Evolutionary conservation across 2,113 vertebrate species (phyloP).

Genomic region (Piliocolobus tephrosceles): DNA sequence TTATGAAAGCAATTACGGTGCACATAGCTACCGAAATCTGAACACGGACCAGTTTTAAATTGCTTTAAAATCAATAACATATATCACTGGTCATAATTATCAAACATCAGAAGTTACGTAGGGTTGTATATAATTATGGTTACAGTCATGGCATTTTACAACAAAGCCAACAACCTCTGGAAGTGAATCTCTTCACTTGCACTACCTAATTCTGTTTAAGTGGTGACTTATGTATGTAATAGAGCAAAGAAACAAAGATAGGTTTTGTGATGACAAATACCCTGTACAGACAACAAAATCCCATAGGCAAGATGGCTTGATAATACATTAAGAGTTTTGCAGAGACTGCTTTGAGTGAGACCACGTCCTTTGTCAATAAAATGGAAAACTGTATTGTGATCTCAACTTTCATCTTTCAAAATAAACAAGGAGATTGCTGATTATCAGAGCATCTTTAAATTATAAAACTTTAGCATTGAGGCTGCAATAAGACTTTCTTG

Average conservation of each 20-base stretch:
- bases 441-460: background rate
- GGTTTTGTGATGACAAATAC: background rate
- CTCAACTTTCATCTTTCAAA: background rate
- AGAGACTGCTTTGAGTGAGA: background rate
- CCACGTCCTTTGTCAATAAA: background rate
- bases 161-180: background rate
- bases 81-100: conserved; percentile 44
- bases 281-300: background rate
- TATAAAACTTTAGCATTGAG: background rate
- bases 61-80: conserved; percentile 71
- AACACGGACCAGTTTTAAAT: conserved; percentile 21
- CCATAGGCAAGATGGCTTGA: background rate
- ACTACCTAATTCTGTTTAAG: background rate
- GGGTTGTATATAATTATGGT: background rate
- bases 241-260: background rate
- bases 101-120: background rate
- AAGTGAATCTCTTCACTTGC: background rate
- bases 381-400: background rate
- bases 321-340: background rate
- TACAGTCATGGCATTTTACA: background rate
- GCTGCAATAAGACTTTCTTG: background rate
- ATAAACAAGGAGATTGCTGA: background rate
- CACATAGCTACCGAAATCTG: background rate
- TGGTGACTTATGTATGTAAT: background rate
- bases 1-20: conserved; percentile 54